Evolutionary conservation across 2,113 vertebrate genomes (phyloP), one percentile per base, ranked within the genome.

Genomic region (Bujurquina vittata): DNA sequence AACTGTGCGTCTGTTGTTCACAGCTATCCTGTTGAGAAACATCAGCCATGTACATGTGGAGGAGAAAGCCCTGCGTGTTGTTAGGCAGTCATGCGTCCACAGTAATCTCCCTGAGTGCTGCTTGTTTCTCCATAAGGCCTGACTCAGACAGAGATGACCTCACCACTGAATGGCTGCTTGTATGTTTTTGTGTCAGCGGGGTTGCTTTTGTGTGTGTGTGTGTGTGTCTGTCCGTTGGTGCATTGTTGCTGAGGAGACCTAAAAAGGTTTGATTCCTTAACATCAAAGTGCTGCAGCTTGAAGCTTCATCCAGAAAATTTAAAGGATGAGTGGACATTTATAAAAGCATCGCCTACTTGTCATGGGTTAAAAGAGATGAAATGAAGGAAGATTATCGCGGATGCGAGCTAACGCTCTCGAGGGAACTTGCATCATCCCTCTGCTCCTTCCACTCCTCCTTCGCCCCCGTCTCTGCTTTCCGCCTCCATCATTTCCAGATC

Each of bases 111-210:
- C 75, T 89, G 82, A 91, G 77, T 91, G 86, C 76, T 37, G 89
- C 88, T 79, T 88, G 72, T 12, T 23, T 76, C 78, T 87, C 74
- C n/a, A 40, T 67, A 10, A 86, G 76, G 85, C 79, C 84, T 92
- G 89, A 92, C 85, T 91, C 87, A 93, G 69, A 87, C 86, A 63
- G 77, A 7, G 80, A 87, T 92, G 90, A 93, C 86, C 83, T 93
- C 92, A 93, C 74, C 49, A 5, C 85, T 23, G 6, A 76, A 75
- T 74, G 84, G 49, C 76, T 84, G 72, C 60, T 52, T 60, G 63
- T 80, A 67, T 35, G 65, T 83, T 79, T 85, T 76, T 29, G 60
- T 90, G 86, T 85, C 73, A 79, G 63, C 55, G 3, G 46, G 31
- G 59, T 33, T 60, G 78, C 69, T 43, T 60, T 52, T 35, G 26